Percentiles rank a stretch among this genome's conserved stretches.
phyloP scores from a whole-genome alignment of 2,113 vertebrate genomes.

The Asarcornis scutulata region DNA sequence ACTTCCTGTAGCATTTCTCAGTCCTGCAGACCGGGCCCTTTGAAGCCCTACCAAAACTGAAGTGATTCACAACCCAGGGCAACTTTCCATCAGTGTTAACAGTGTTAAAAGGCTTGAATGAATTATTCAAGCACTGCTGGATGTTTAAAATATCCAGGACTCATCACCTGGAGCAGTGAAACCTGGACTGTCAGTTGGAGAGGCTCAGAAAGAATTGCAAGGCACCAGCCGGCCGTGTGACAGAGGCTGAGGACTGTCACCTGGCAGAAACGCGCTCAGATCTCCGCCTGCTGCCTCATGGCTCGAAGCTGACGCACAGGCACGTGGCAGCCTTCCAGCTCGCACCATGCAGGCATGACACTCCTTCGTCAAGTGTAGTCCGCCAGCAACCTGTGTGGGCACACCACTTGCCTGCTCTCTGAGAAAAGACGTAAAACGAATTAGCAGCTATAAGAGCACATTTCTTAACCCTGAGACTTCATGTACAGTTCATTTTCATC shows the following conservation, averaged over 20 bases:
- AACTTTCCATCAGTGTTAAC: not conserved
- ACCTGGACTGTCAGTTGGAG: rapidly evolving
- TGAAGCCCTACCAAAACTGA: not conserved
- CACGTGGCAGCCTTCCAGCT: not conserved
- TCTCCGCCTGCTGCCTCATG: not conserved
- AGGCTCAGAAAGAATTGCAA: not conserved
- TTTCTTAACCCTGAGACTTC: not conserved
- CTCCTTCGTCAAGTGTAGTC: not conserved
- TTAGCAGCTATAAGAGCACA: not conserved
- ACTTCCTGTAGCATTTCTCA: not conserved
- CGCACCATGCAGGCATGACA: not conserved
- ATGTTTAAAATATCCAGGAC: not conserved
- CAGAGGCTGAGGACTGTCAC: not conserved
- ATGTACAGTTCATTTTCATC: not conserved
- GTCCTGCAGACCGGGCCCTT: not conserved
- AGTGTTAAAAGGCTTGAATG: not conserved
- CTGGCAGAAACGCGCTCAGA: rapidly evolving
- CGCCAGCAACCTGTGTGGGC: not conserved
- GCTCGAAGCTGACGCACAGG: not conserved
- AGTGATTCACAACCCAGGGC: not conserved
- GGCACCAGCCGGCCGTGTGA: not conserved
- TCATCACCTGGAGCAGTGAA: not conserved
- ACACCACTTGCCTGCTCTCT: not conserved
- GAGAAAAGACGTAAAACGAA: not conserved
- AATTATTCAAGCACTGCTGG: not conserved